Evolutionary conservation across 2,888 invertebrate genomes (phyloP), one percentile per base, ranked within the genome.

Genomic region (Acheta domesticus): DNA sequence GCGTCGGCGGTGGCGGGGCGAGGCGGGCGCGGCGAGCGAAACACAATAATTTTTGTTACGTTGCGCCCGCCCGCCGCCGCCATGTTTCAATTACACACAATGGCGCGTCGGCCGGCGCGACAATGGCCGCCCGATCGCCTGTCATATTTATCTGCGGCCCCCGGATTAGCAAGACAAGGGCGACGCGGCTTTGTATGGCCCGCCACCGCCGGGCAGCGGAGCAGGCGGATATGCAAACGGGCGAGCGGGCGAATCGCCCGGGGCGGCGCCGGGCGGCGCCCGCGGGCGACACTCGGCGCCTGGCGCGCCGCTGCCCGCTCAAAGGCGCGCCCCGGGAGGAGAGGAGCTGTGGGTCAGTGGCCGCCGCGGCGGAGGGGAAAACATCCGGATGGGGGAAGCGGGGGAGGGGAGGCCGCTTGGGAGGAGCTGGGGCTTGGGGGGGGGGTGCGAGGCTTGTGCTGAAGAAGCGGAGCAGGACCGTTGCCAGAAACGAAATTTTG

Each of bases 21-120:
- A 8, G 36, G 36, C 8, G 36, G 36, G 36, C 62, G 62, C 62
- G 0, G 16, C 62, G 62, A 62, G 62, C 62, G 62, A 62, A 62
- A 62, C 62, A 62, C 62, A 62, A 62, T 62, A 62, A 62, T 62
- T 62, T 62, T 62, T 62, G 62, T 62, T 62, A n/a, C 62, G 62
- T 62, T 62, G 62, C 62, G n/a, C 62, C 62, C 62, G 62, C 62
- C 62, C 62, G 62, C 16, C n/a, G 62, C 16, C 62, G 62, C n/a
- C 62, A n/a, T 62, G 62, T 62, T 62, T 62, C 62, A 62, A 62
- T 62, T 62, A 62, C 62, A n/a, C 62, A 62, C 62, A 62, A 62
- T 62, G 62, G 62, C 62, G 62, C 62, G 62, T 62, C 62, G 62
- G 62, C 62, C 62, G 5, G 62, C 62, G 62, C 14, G 16, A 62